Base-by-base conservation (phyloP, 2,113 vertebrate genomes). In the Oriolus oriolus region DNA sequence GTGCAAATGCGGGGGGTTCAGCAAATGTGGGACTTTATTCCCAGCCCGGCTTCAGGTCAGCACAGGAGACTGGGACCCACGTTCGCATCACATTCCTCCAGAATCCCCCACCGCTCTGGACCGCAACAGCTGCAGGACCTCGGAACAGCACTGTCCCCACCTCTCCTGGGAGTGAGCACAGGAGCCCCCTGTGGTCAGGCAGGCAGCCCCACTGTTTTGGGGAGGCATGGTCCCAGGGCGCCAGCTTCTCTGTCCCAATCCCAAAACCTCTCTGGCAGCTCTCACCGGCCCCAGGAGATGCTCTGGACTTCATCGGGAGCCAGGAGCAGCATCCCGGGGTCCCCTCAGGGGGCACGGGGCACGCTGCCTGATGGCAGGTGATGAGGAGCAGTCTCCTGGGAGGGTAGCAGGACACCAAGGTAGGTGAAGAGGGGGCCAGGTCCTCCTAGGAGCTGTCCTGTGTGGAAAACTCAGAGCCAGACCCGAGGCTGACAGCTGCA, bases 321-420 rank as follows among this genome's bases (percentile, higher is more conserved):
- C 41, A 12, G 44, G 16, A 93, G 23, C 35, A 77, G 8, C 30
- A 13, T 13, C 21, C 20, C 2, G 2, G 28, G 13, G 19, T 49
- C 16, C 41, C 68, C 21, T 26, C 15, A 27, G 31, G 10, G n/a
- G 9, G 11, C n/a, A 59, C 8, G 22, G 65, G 35, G 35, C 49
- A 17, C 0, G 0, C 30, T 60, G 41, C 7, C 33, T 11, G 57
- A 20, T 6, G 28, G 21, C 28, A 63, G 26, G 9, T 1, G 5
- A 31, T 28, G 45, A 73, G 27, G 10, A 76, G 17, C 22, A 13
- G 16, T 31, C 31, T 75, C 57, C 49, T 49, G 49, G 41, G 41
- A 63, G 54, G n/a, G n/a, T 47, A 79, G 59, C 21, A 79, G 41
- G 28, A 20, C 76, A 60, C 18, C 21, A 5, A 7, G 41, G 53